Base-by-base conservation (phyloP, 2,888 invertebrate genomes). In the Antheraea yamamai region DNA sequence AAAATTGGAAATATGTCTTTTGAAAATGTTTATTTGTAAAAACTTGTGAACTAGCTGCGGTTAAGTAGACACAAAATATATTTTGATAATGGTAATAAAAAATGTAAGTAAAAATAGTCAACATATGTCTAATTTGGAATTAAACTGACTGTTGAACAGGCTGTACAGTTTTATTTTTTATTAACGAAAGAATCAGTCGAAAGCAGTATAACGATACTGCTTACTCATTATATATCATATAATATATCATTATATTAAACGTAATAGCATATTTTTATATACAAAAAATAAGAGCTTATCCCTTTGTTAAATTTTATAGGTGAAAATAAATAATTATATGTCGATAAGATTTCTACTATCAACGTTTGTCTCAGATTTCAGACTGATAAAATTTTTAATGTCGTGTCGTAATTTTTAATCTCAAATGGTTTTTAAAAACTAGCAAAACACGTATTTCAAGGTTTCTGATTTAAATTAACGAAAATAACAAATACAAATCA, bases 361-460 rank as follows among this genome's bases (percentile, higher is more conserved):
- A 30, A 16, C 30, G 30, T 66, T 66, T 86, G 73, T 35, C 35
- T 55, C 52, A 26, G 10, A 55, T 58, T 58, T 58, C 26, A 66
- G 30, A 66, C 64, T 66, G 16, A 66, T 66, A 10, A 14, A 26
- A 16, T 66, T 66, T 30, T 26, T 30, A 66, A 66, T 30, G 26
- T 30, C 14, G 12, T 64, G n/a, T n/a, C n/a, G n/a, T n/a, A n/a
- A n/a, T n/a, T n/a, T n/a, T n/a, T n/a, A 61, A 61, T 23, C 23
- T 23, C 7, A 23, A 23, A 7, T 20, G 23, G n/a, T n/a, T 10
- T 61, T 20, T 23, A 23, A 20, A 10, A n/a, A 23, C 10, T 61
- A 61, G 4, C 23, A 8, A 23, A 23, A 61, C 23, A 55, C 18
- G 20, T 18, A 55, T 55, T 55, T 20, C 16, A 20, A 16, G 4